Evolutionary conservation across 2,113 vertebrate genomes (phyloP).

Genomic region (Pseudorasbora parva): DNA sequence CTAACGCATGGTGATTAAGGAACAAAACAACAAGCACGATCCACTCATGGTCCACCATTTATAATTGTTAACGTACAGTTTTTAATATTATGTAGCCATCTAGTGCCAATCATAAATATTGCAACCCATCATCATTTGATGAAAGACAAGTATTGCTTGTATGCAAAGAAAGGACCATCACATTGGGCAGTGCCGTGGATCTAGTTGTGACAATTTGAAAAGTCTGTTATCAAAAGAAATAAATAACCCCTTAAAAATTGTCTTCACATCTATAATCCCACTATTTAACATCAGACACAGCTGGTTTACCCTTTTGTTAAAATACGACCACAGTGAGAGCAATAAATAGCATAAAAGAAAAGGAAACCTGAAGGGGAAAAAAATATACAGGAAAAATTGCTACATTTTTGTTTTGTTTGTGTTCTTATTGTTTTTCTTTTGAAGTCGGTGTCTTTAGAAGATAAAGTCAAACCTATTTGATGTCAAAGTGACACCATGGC

Average conservation of each 20-base stretch:
- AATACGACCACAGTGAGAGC: slow-evolving; percentile 79
- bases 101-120: slow-evolving; percentile 82
- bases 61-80: slow-evolving; percentile 57
- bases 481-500: slow-evolving; percentile 53
- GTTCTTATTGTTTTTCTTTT: slow-evolving; percentile 72
- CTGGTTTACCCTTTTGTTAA: slow-evolving; percentile 75
- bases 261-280: slow-evolving; percentile 67
- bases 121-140: slow-evolving; percentile 73
- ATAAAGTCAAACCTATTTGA: slow-evolving; percentile 59
- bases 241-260: slow-evolving; percentile 62
- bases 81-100: slow-evolving; percentile 82
- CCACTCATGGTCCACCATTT: slow-evolving; percentile 47
- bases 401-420: slow-evolving; percentile 72
- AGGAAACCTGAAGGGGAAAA: slow-evolving; percentile 69
- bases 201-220: slow-evolving; percentile 10
- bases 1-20: neutral
- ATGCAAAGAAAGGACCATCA: slow-evolving; percentile 56
- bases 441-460: slow-evolving; percentile 71
- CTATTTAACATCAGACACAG: slow-evolving; percentile 80
- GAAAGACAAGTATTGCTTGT: slow-evolving; percentile 67
- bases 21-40: slow-evolving; percentile 59
- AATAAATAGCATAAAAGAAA: slow-evolving; percentile 74
- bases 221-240: slow-evolving; percentile 52
- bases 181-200: slow-evolving; percentile 23
- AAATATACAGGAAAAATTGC: slow-evolving; percentile 74